Percentiles rank a stretch among this genome's conserved stretches.
Conservation (phyloP, 2,113 vertebrate species). For the Protobothrops flavoviridis region DNA sequence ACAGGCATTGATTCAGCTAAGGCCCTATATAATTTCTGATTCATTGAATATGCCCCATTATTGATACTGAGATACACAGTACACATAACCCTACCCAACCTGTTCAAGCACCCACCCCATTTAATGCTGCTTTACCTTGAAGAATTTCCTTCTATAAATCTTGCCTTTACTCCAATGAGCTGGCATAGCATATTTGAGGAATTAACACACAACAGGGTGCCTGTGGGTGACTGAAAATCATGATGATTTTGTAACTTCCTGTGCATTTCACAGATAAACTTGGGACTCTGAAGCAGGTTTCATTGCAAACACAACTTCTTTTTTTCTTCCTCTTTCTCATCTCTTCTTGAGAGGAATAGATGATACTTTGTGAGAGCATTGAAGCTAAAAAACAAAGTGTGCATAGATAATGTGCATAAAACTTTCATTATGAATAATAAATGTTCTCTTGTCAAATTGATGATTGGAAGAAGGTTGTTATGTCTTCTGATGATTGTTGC, state of each 20-base stretch:
- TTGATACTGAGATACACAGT: neutral
- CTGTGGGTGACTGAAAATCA: slow-evolving; percentile 77
- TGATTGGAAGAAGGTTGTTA: too few species aligned
- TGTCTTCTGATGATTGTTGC: neutral
- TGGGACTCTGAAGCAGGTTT: slow-evolving; percentile 80
- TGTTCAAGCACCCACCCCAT: neutral
- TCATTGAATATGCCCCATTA: neutral
- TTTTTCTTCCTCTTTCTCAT: slow-evolving; percentile 82
- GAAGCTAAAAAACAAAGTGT: neutral
- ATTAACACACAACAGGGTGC: slow-evolving; percentile 75
- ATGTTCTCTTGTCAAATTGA: too few species aligned
- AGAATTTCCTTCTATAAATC: slow-evolving; percentile 79
- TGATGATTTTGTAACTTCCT: slow-evolving; percentile 81
- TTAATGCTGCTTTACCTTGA: slow-evolving; percentile 77
- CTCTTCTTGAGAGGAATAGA: neutral
- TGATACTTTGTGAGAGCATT: neutral
- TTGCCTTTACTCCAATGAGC: slow-evolving; percentile 76
- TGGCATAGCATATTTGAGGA: slow-evolving; percentile 79
- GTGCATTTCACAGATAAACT: slow-evolving; percentile 86
- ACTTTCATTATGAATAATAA: neutral
- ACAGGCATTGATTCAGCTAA: neutral
- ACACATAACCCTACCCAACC: slow-evolving; percentile 33
- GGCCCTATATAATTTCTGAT: neutral
- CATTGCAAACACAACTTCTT: slow-evolving; percentile 71
- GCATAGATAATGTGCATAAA: neutral